Conservation (phyloP, 2,113 vertebrate species). For the Irena cyanogastra region DNA sequence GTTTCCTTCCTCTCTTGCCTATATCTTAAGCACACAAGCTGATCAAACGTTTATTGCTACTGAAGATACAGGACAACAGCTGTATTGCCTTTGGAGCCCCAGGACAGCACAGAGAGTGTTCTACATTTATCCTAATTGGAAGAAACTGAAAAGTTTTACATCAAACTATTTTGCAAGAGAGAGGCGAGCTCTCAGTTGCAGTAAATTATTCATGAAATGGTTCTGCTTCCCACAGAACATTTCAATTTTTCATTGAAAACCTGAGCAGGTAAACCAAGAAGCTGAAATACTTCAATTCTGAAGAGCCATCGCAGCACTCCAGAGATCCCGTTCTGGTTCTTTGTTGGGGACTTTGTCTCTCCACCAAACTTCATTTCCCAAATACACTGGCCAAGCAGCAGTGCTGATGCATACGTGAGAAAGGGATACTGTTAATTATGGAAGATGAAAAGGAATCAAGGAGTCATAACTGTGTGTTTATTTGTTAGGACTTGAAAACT, state of each 20-base stretch:
- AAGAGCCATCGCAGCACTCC: not conserved
- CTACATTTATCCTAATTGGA: not conserved
- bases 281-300: not conserved
- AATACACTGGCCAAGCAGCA: not conserved
- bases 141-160: not conserved
- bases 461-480: not conserved
- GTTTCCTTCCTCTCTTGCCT: not conserved
- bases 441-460: not conserved
- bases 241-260: constrained; percentile 31
- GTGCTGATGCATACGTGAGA: accelerated
- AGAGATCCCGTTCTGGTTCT: accelerated
- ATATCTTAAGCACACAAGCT: not conserved
- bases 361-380: not conserved
- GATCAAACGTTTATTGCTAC: not conserved
- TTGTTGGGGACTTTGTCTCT: not conserved
- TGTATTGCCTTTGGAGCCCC: not conserved
- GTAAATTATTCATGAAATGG: constrained; percentile 27
- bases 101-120: not conserved
- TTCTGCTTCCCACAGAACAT: not conserved
- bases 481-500: not conserved
- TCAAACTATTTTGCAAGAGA: not conserved
- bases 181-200: not conserved
- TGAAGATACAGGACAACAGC: not conserved
- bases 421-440: not conserved
- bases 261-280: not conserved